Evolutionary conservation across 2,113 vertebrate species (phyloP).

Genomic region (Centropus unirufus): DNA sequence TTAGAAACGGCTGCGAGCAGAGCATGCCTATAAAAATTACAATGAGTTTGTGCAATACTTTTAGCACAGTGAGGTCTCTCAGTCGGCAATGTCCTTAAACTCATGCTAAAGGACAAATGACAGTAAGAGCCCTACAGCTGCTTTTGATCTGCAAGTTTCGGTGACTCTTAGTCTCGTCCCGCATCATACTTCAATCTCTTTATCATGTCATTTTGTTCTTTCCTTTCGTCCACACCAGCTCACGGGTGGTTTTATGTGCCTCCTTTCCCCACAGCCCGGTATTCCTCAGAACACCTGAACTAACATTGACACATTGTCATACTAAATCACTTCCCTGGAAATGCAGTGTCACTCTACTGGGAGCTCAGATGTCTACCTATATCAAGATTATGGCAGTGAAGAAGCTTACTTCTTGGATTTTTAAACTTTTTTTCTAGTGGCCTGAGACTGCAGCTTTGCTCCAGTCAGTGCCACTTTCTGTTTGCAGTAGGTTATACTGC

Average conservation of each 20-base stretch:
- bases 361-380: neutral
- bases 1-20: neutral
- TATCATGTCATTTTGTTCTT: neutral
- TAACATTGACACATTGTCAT: neutral
- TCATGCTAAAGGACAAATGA: constrained; percentile 36
- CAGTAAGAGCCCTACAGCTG: neutral
- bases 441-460: neutral
- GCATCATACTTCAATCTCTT: neutral
- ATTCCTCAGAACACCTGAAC: neutral
- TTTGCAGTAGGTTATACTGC: neutral
- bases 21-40: constrained; percentile 37
- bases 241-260: neutral
- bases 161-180: neutral
- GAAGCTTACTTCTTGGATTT: neutral
- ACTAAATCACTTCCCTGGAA: neutral
- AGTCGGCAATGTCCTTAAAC: neutral
- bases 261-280: neutral
- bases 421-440: neutral
- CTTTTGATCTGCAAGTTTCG: constrained; percentile 12
- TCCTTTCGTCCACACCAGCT: neutral
- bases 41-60: constrained; percentile 35
- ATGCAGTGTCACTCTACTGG: neutral
- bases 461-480: neutral
- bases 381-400: neutral
- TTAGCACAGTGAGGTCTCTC: constrained; percentile 6